Conservation (phyloP, 2,113 vertebrate genomes). For the Bos taurus region DNA sequence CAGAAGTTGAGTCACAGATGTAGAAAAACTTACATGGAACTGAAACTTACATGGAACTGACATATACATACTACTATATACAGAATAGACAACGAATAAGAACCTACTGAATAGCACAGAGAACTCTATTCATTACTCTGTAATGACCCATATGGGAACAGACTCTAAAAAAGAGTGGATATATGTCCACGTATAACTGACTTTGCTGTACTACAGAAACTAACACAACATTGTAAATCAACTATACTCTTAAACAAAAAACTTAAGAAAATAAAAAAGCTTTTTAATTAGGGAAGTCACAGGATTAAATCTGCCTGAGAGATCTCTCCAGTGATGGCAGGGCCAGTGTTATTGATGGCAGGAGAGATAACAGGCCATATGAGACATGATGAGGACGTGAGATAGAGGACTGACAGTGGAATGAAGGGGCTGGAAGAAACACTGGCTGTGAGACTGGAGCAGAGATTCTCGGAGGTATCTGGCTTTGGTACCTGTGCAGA, state of each 20-base stretch:
- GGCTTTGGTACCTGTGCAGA: background rate
- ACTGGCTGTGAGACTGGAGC: background rate
- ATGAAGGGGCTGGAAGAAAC: background rate
- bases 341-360: background rate
- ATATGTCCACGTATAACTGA: background rate
- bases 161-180: background rate
- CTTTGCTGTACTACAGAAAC: background rate
- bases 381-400: background rate
- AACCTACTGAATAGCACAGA: background rate
- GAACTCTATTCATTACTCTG: background rate
- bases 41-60: too few species aligned
- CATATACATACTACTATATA: background rate
- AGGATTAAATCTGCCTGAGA: background rate
- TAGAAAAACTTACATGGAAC: background rate
- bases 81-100: background rate
- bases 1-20: background rate
- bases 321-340: background rate
- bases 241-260: background rate
- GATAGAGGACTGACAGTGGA: background rate
- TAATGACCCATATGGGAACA: background rate
- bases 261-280: background rate
- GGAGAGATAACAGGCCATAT: background rate
- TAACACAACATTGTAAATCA: background rate
- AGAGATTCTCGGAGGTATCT: background rate
- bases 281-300: background rate